Evolutionary conservation across 2,113 vertebrate species (phyloP), one percentile per base, ranked within the genome.

Genomic region (Ophiodon elongatus): DNA sequence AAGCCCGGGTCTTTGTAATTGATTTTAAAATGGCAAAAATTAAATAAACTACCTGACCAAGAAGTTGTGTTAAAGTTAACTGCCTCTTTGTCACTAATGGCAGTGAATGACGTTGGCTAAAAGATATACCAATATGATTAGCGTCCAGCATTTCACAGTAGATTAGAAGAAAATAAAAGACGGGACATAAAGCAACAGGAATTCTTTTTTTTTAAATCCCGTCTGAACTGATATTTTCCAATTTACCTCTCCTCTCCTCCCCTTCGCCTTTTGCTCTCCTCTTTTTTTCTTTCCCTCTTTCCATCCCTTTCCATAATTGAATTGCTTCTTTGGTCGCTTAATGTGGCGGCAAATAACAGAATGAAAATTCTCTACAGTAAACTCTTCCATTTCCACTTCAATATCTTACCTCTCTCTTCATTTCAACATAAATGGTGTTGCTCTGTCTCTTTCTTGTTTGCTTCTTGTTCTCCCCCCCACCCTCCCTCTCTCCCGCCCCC

Each of bases 291-390:
- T 29, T 35, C 67, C 11, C 9, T 57, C 72, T 13, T 57, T 71
- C 65, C 45, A 35, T 77, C 68, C 74, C 7, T 60, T 73, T 35
- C 83, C 27, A 73, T 91, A 91, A 92, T 92, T 93, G 85, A 92
- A 93, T 90, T 90, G 82, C 80, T 93, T 73, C 78, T 84, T 85
- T 88, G 86, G 81, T 88, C 82, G 64, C 69, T 52, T 90, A 89
- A 92, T 88, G 88, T 89, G 73, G 80, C 67, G 59, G 68, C 69
- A 91, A 93, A 92, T 87, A 89, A 81, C 83, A 69, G 84, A 88
- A 83, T 73, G 71, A 80, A 88, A 84, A 88, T 73, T 76, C 70
- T 84, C 84, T 27, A 37, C 82, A 62, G 73, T 90, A 88, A 85
- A 85, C 72, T 69, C 47, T 68, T 62, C 76, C 43, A 59, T 80